Percentiles rank a stretch among this genome's conserved stretches.
These are phyloP conservation scores for Pocillopora meandrina DNA, from an alignment of 92 coral and sea anemone genomes.

Conservation along the genomic window DNA sequence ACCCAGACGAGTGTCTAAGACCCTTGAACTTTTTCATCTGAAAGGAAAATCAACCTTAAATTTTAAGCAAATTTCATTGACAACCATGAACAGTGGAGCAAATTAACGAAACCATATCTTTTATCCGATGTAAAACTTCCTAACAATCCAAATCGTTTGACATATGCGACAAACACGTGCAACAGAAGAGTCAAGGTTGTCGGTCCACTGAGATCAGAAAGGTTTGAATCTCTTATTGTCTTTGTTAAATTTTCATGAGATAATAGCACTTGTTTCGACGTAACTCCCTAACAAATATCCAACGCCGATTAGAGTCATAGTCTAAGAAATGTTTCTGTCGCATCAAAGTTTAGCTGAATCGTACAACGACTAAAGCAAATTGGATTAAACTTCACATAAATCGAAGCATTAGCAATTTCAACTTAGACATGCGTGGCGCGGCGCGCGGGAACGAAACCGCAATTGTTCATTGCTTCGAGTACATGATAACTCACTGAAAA, in stretches of 20 bases:
- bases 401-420: not conserved
- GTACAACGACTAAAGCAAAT: not conserved
- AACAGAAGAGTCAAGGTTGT: not conserved
- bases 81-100: not conserved
- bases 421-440: not conserved
- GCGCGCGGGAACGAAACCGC: not conserved
- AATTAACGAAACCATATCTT: not conserved
- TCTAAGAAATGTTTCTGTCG: not conserved
- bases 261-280: not conserved
- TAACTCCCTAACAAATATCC: not conserved
- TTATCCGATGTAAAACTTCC: not conserved
- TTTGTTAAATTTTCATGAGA: not conserved
- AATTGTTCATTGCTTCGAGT: not conserved
- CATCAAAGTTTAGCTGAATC: not conserved
- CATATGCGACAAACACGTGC: not conserved
- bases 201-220: not conserved
- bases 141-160: not conserved
- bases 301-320: not conserved
- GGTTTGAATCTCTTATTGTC: not conserved
- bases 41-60: not conserved
- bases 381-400: slow-evolving; percentile 9
- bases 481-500: not conserved
- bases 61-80: not conserved
- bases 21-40: slow-evolving; percentile 6
- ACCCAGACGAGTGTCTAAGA: slow-evolving; percentile 2